phyloP scores from a whole-genome alignment of 2,888 invertebrate species.

The Xylocampa areola region DNA sequence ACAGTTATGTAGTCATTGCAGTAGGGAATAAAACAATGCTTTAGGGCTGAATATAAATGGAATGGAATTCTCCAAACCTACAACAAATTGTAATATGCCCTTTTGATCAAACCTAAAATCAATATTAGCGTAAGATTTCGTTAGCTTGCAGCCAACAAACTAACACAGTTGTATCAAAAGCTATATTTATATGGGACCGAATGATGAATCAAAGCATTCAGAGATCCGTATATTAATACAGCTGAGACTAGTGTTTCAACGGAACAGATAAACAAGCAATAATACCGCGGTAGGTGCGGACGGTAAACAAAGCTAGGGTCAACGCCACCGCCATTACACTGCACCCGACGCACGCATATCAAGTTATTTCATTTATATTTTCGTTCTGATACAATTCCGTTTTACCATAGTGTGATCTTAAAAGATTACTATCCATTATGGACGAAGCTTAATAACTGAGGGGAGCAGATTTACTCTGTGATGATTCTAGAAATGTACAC shows the following conservation, averaged over 20 bases:
- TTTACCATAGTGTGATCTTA: conserved; percentile 3
- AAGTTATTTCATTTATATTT: conserved; percentile 47
- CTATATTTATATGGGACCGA: conserved; percentile 28
- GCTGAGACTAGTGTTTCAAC: conserved; percentile 68
- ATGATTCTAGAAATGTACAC: too few relatives aligned
- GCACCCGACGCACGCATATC: conserved; percentile 50
- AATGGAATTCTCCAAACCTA: conserved; percentile 5
- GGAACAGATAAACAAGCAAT: conserved; percentile 63
- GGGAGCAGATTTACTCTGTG: conserved; percentile 3
- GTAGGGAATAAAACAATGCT: background rate
- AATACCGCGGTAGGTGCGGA: conserved; percentile 69
- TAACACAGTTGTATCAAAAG: conserved; percentile 33
- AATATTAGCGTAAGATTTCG: conserved; percentile 39
- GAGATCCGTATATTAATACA: conserved; percentile 65
- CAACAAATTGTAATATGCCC: background rate
- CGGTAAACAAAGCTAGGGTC: conserved; percentile 81
- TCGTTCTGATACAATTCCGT: conserved; percentile 6
- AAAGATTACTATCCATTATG: background rate
- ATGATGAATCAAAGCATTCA: conserved; percentile 48
- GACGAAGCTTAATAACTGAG: conserved; percentile 1
- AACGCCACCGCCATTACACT: too few relatives aligned
- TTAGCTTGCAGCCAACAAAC: conserved; percentile 33
- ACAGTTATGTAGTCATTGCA: background rate
- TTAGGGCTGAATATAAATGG: background rate
- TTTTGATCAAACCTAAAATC: conserved; percentile 25